These are phyloP conservation scores for Nyctibius bracteatus DNA, from an alignment of 2,113 vertebrate genomes.

Conservation along the genomic window DNA sequence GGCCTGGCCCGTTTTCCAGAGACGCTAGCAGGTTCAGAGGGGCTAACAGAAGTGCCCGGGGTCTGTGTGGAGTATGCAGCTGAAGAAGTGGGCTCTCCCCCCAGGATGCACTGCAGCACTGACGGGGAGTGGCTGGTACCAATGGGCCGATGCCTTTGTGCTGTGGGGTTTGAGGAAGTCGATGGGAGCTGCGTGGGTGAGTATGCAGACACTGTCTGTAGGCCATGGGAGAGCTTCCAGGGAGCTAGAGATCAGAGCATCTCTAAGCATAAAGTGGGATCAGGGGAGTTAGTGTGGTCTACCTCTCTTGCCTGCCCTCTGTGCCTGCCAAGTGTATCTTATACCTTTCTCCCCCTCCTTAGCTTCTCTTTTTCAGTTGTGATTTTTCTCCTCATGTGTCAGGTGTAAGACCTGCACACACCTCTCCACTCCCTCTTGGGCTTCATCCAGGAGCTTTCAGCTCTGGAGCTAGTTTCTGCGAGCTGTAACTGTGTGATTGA, in stretches of 20 bases:
- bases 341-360: neutral
- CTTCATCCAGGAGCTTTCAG: constrained; percentile 38
- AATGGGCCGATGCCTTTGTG: constrained; percentile 69
- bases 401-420: constrained; percentile 14
- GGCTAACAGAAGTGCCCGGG: constrained; percentile 67
- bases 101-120: constrained; percentile 76
- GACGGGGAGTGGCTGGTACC: constrained; percentile 77
- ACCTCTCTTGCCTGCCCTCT: neutral
- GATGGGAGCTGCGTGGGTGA: constrained; percentile 60
- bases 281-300: neutral
- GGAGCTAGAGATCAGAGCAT: neutral
- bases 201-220: constrained; percentile 29
- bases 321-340: neutral
- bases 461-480: constrained; percentile 27
- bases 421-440: constrained; percentile 43
- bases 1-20: constrained; percentile 71
- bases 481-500: constrained; percentile 32
- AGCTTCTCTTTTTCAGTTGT: neutral
- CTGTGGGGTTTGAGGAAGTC: constrained; percentile 71
- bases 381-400: constrained; percentile 7
- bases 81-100: constrained; percentile 40
- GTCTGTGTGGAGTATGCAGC: constrained; percentile 60
- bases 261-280: neutral
- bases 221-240: constrained; percentile 18
- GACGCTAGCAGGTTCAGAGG: constrained; percentile 56